Percentiles rank a stretch among this genome's conserved stretches.
Evolutionary conservation across 2,797 vertebrate genomes (phyloP).

Genomic region (Pachyuromys duprasi): DNA sequence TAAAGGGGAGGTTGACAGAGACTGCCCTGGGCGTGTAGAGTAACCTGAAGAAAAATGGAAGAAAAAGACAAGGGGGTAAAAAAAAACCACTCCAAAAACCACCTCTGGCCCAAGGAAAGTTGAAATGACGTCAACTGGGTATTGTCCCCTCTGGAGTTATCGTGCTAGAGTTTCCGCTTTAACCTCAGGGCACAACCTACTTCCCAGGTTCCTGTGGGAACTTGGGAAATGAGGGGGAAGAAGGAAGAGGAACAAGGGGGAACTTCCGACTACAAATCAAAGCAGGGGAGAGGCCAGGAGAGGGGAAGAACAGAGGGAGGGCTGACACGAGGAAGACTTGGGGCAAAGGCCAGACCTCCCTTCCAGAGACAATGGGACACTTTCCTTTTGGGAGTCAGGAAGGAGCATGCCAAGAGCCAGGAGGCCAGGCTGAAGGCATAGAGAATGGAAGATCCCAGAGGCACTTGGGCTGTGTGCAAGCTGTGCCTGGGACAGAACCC

Average conservation of each 20-base stretch:
- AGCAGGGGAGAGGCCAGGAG: conserved; percentile 45
- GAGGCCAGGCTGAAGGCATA: neutral
- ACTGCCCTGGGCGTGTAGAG: conserved; percentile 7
- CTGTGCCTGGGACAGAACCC: neutral
- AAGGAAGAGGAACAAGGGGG: conserved; percentile 80
- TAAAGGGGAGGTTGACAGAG: conserved; percentile 20
- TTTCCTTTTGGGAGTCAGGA: conserved; percentile 55
- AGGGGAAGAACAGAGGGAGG: conserved; percentile 11
- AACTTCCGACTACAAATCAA: conserved; percentile 80
- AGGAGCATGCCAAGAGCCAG: neutral
- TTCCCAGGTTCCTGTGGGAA: conserved; percentile 89
- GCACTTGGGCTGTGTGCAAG: neutral
- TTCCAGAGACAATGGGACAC: conserved; percentile 68
- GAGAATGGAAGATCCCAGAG: neutral
- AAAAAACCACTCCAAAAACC: neutral
- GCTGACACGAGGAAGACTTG: conserved; percentile 21
- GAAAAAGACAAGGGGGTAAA: conserved; percentile 47
- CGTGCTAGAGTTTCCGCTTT: conserved; percentile 80
- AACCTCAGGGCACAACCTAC: conserved; percentile 76
- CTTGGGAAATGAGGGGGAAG: conserved; percentile 83
- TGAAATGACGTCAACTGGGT: conserved; percentile 80
- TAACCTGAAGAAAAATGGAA: conserved; percentile 75
- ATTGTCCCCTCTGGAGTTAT: conserved; percentile 78
- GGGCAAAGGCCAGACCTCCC: conserved; percentile 18
- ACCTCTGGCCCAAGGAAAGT: conserved; percentile 57